Conservation (phyloP, 2,888 invertebrate genomes). For the Diarsia mendica region DNA sequence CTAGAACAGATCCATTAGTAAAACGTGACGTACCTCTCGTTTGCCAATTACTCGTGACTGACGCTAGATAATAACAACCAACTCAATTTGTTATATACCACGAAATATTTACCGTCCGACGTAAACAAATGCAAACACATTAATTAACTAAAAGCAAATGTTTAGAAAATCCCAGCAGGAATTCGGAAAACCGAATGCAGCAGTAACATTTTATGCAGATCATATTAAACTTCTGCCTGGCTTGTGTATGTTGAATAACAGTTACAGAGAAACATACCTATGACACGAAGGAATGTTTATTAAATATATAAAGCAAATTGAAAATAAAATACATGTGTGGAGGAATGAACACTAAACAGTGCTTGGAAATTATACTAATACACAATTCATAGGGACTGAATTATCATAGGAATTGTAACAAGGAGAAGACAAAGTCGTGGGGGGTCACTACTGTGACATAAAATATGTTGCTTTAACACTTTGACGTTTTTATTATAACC, state of each 20-base stretch:
- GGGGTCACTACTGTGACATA: conserved; percentile 49
- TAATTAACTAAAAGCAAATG: conserved; percentile 75
- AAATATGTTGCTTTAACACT: conserved; percentile 33
- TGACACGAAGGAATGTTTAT: conserved; percentile 24
- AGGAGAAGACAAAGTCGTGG: conserved; percentile 46
- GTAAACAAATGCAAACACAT: conserved; percentile 78
- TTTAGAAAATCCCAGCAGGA: conserved; percentile 72
- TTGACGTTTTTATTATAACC: conserved; percentile 38
- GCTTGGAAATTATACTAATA: conserved; percentile 28
- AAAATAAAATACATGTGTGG: conserved; percentile 10
- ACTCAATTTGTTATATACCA: conserved; percentile 76
- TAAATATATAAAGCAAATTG: conserved; percentile 22
- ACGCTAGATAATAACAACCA: conserved; percentile 75
- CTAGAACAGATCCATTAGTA: conserved; percentile 58
- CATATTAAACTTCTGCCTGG: conserved; percentile 51
- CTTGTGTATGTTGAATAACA: conserved; percentile 40
- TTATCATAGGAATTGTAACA: conserved; percentile 53
- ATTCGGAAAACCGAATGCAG: conserved; percentile 58
- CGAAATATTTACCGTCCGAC: conserved; percentile 76
- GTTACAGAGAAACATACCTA: conserved; percentile 11
- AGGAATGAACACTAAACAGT: conserved; percentile 5
- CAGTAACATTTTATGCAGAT: conserved; percentile 59
- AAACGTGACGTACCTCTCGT: conserved; percentile 72
- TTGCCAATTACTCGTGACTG: conserved; percentile 75
- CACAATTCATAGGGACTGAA: conserved; percentile 25